Evolutionary conservation across 2,113 vertebrate species (phyloP).

Genomic region (Struthidea cinerea): DNA sequence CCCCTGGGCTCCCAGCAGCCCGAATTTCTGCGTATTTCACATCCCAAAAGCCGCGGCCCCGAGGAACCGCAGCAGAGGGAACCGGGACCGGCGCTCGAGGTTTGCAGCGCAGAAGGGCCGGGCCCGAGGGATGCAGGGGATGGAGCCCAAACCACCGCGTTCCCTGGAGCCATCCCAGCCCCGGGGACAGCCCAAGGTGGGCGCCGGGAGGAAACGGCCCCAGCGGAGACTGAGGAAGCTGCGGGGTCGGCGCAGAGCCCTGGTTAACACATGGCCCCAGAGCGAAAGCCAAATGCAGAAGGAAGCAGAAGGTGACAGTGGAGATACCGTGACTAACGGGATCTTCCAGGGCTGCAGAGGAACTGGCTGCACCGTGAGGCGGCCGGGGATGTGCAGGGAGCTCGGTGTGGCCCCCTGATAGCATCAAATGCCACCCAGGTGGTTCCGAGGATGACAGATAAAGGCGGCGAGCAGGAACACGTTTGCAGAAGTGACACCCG

Average conservation of each 20-base stretch:
- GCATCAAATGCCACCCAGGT: neutral
- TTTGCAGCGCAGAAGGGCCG: neutral
- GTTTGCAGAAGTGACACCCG: constrained; percentile 42
- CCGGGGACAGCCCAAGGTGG: neutral
- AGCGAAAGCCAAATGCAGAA: constrained; percentile 54
- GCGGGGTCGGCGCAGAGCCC: neutral
- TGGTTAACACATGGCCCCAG: constrained; percentile 39
- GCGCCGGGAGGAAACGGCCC: neutral
- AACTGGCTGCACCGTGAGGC: constrained; percentile 18
- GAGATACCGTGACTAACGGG: constrained; percentile 50
- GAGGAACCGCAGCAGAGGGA: neutral
- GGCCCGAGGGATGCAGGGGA: rapidly evolving
- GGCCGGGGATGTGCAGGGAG: neutral
- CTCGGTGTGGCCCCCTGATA: neutral
- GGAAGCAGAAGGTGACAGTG: constrained; percentile 58
- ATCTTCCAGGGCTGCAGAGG: constrained; percentile 3
- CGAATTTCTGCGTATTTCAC: rapidly evolving
- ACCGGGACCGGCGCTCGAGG: neutral
- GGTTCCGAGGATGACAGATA: neutral
- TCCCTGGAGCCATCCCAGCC: neutral
- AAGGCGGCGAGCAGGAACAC: neutral
- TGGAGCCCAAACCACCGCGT: rapidly evolving
- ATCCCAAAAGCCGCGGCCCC: neutral
- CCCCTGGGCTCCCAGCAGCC: rapidly evolving
- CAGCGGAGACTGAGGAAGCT: constrained; percentile 26